Evolutionary conservation across 2,113 vertebrate genomes (phyloP), one percentile per base, ranked within the genome.

Genomic region (Bothrops jararaca): DNA sequence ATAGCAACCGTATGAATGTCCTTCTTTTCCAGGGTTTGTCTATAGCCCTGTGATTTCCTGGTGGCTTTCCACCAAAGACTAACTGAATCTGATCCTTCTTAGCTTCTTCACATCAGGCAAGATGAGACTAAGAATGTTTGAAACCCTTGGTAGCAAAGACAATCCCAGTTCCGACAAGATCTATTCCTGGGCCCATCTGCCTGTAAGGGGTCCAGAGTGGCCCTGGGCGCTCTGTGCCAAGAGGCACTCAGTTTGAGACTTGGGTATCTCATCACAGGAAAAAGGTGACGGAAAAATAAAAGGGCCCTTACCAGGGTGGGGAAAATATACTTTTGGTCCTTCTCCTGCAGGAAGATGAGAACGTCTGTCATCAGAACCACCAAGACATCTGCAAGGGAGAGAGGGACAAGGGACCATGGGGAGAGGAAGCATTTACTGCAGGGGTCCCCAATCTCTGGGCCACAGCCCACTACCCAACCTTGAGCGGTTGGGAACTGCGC

Each of bases 341-440:
- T 99, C 96, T 99, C 99, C 96, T 99, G 98, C 86, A 99, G 98
- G 95, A 99, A 98, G 89, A 99, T 98, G 9, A 99, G 97, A 95
- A 98, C 98, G 74, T 99, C 99, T 0, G 98, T 98, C 98, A 99
- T 98, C 96, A 99, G 95, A 93, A 99, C 95, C 95, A 99, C 98
- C 93, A 98, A 98, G 20, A 98, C 97, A 86, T 99, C 99, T 99
- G 97, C 1, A 26, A 0, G 1, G 74, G 57, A 29, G 5, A 29
- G 7, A 13, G 34, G 15, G 42, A 22, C 3, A 26, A 0, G 24
- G 57, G 87, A 24, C 60, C 86, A 42, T 4, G 6, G 20, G 22
- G 12, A 69, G 64, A 74, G n/a, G 15, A 74, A 74, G 2, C 7
- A 3, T 64, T 64, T 64, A 29, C 1, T 64, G 58, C 24, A 64